These are phyloP conservation scores for Trachelus iudaicus DNA, from an alignment of 2,888 invertebrate genomes.

Conservation along the genomic window DNA sequence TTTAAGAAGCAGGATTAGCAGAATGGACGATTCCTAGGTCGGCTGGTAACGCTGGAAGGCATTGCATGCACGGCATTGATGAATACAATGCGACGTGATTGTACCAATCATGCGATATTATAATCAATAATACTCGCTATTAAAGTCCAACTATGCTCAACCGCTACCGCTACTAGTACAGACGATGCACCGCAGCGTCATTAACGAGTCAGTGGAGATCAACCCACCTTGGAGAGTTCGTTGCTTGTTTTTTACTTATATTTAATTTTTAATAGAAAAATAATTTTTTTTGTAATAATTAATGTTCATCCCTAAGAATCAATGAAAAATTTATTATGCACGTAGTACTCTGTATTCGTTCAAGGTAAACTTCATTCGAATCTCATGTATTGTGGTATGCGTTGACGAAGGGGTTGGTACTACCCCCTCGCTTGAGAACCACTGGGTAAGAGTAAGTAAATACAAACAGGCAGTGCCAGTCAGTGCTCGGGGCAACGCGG, in stretches of 20 bases:
- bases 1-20: neutral
- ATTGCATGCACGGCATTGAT: slow-evolving; percentile 55
- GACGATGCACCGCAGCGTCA: slow-evolving; percentile 33
- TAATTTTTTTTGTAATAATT: neutral
- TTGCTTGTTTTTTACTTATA: neutral
- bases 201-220: slow-evolving; percentile 27
- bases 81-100: slow-evolving; percentile 54
- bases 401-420: neutral
- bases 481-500: slow-evolving; percentile 28
- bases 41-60: neutral
- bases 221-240: neutral
- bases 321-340: neutral
- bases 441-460: slow-evolving; percentile 41
- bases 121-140: slow-evolving; percentile 59
- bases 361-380: neutral
- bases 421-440: slow-evolving; percentile 27
- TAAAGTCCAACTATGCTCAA: slow-evolving; percentile 43
- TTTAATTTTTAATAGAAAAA: neutral
- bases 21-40: neutral
- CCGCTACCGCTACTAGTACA: slow-evolving; percentile 38
- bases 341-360: neutral
- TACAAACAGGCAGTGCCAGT: slow-evolving; percentile 25
- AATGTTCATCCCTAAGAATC: neutral
- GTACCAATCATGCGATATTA: slow-evolving; percentile 62
- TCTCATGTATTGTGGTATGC: neutral